A percentile compares a stretch with the other conserved stretches of the same genome.
Evolutionary conservation across 2,113 vertebrate genomes (phyloP).

Genomic region (Paratilapia polleni): DNA sequence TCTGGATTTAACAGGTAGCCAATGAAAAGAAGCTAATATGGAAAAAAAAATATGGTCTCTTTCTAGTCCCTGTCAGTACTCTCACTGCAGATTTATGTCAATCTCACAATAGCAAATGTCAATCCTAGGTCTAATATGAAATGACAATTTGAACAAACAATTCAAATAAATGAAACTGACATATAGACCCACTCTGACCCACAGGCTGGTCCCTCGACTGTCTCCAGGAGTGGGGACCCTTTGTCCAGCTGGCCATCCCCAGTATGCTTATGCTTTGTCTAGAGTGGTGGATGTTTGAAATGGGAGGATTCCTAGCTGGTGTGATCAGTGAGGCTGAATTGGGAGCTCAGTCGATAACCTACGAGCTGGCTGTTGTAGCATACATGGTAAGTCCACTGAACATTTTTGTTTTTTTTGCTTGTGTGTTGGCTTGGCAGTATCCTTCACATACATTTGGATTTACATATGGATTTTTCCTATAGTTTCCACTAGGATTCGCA

Average conservation of each 20-base stretch:
- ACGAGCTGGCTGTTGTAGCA: slow-evolving; percentile 77
- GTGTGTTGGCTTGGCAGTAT: background rate
- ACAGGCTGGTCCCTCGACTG: slow-evolving; percentile 89
- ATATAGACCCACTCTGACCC: background rate
- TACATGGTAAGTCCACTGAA: slow-evolving; percentile 84
- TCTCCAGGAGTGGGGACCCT: slow-evolving; percentile 89
- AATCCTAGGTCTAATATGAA: no score
- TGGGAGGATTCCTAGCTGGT: slow-evolving; percentile 88
- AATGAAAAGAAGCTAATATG: no score
- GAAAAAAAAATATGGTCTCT: no score
- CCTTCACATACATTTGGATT: background rate
- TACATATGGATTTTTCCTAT: background rate
- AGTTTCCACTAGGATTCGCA: slow-evolving; percentile 88
- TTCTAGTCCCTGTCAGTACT: no score
- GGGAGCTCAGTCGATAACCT: slow-evolving; percentile 87
- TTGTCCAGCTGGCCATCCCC: slow-evolving; percentile 85
- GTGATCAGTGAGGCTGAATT: slow-evolving; percentile 86
- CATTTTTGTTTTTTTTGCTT: background rate
- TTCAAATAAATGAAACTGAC: background rate
- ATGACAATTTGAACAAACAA: no score
- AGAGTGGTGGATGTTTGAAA: slow-evolving; percentile 93
- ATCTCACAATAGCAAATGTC: no score
- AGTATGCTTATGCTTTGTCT: slow-evolving; percentile 93
- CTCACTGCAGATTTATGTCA: no score
- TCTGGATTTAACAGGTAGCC: no score